These are phyloP conservation scores for Neria commutata DNA, from an alignment of 2,888 invertebrate species.

Conservation along the genomic window DNA sequence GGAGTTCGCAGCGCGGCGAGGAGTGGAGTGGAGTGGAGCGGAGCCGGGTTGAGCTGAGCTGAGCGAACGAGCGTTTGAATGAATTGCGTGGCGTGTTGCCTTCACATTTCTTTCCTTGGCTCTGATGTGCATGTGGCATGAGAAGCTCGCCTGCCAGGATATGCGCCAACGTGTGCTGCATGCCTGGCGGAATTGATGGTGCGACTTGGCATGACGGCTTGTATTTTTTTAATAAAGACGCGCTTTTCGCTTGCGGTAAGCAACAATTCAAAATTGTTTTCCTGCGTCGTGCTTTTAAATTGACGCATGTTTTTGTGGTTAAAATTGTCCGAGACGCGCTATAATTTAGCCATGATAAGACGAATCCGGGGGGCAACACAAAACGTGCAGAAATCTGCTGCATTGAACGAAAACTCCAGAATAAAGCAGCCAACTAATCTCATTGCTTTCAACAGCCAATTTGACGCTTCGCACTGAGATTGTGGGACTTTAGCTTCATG, in stretches of 20 bases:
- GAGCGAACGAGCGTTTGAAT: background rate
- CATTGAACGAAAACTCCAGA: too few species aligned
- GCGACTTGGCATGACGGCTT: background rate
- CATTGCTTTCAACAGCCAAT: background rate
- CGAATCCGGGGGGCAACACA: too few species aligned
- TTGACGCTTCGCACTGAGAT: background rate
- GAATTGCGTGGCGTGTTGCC: too few species aligned
- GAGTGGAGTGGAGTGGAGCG: background rate
- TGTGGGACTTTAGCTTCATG: too few species aligned
- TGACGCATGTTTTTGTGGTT: conserved; percentile 16
- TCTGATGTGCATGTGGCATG: too few species aligned
- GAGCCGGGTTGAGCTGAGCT: background rate
- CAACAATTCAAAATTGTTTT: background rate
- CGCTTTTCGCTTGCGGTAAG: background rate
- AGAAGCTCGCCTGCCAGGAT: background rate
- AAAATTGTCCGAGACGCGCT: conserved; percentile 20
- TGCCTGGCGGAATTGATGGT: too few species aligned
- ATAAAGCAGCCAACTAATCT: background rate
- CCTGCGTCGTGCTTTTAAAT: too few species aligned
- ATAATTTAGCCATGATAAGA: too few species aligned
- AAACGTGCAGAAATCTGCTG: too few species aligned
- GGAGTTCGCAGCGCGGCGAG: background rate
- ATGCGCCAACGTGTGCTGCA: too few species aligned
- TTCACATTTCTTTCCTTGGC: too few species aligned
- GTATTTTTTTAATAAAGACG: background rate